phyloP scores from a whole-genome alignment of 2,113 vertebrate genomes.

The Poeciliopsis occidentalis region DNA sequence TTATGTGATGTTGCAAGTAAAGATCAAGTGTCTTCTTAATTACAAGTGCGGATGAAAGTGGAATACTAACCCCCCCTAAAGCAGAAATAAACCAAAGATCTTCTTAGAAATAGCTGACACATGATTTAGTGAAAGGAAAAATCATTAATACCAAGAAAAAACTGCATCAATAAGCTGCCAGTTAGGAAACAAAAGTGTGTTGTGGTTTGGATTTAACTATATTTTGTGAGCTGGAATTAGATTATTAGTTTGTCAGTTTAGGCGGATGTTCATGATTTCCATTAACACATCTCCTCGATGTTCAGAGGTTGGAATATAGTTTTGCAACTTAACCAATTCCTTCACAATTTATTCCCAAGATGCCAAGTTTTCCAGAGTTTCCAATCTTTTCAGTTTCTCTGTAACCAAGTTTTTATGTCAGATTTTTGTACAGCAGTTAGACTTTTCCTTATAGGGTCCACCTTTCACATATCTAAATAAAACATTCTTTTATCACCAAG shows the following conservation, averaged over 20 bases:
- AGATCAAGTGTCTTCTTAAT: background rate
- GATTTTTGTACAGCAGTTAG: too few relatives aligned
- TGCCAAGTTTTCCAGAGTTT: too few relatives aligned
- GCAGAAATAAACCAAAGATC: background rate
- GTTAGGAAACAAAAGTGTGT: background rate
- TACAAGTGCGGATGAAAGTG: background rate
- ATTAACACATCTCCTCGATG: background rate
- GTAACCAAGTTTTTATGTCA: too few relatives aligned
- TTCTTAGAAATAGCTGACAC: background rate
- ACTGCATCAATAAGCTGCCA: background rate
- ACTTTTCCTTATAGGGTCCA: background rate
- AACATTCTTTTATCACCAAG: background rate
- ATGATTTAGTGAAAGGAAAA: background rate
- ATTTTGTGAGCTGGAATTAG: background rate
- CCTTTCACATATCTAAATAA: background rate
- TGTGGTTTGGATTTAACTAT: background rate
- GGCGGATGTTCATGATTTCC: background rate
- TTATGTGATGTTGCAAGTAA: slow-evolving; percentile 1
- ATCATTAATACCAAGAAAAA: background rate
- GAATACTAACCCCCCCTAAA: background rate
- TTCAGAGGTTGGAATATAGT: background rate
- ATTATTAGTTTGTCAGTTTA: background rate
- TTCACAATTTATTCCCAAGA: too few relatives aligned
- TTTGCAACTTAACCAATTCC: background rate
- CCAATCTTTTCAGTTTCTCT: too few relatives aligned